phyloP scores from a whole-genome alignment of 1,140 invertebrate species.

The Hyles euphorbiae region DNA sequence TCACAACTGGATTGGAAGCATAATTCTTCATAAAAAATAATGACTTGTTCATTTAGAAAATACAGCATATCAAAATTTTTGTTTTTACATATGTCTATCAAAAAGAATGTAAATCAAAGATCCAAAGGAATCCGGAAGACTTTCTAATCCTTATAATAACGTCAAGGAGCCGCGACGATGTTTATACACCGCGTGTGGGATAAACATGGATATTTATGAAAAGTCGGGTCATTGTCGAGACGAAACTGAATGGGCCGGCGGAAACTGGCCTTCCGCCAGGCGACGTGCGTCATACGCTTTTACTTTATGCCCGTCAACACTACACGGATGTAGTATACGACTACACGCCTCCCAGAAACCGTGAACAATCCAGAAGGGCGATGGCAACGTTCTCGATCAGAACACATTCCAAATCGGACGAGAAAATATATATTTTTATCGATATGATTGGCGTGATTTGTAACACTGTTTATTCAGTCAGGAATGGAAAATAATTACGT shows the following conservation, averaged over 20 bases:
- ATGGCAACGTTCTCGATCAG: conserved; percentile 11
- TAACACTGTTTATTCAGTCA: too few relatives aligned
- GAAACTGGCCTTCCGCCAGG: conserved; percentile 54
- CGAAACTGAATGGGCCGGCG: conserved; percentile 58
- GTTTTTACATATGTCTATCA: too few relatives aligned
- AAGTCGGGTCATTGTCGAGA: conserved; percentile 63
- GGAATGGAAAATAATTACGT: too few relatives aligned
- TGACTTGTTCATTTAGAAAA: too few relatives aligned
- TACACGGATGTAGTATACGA: conserved; percentile 24
- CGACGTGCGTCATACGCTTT: conserved; percentile 53
- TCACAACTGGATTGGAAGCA: too few relatives aligned
- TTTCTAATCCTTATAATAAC: too few relatives aligned
- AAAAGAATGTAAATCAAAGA: too few relatives aligned
- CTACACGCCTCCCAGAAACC: neutral
- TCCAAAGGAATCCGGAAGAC: too few relatives aligned
- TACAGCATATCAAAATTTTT: too few relatives aligned
- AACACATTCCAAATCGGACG: conserved; percentile 7
- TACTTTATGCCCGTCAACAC: conserved; percentile 23
- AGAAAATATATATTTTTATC: conserved; percentile 7
- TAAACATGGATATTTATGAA: conserved; percentile 27
- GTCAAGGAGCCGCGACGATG: too few relatives aligned
- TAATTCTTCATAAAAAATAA: too few relatives aligned
- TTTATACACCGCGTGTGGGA: neutral
- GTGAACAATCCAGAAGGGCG: conserved; percentile 22
- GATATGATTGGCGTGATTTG: too few relatives aligned